Conservation (phyloP, 2,888 invertebrate genomes). For the Limnephilus auricula region DNA sequence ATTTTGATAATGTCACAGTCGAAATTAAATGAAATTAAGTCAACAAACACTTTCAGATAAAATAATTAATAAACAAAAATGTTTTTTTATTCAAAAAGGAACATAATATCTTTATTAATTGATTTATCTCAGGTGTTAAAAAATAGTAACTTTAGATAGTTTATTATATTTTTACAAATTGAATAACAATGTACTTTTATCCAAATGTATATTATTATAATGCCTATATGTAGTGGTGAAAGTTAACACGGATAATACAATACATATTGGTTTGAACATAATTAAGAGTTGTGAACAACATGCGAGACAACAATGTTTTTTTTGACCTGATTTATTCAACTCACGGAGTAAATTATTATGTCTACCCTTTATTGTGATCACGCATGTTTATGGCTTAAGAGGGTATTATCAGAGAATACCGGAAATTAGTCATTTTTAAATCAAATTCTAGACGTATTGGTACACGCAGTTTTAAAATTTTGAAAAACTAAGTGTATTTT, state of each 20-base stretch:
- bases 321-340: conserved; percentile 27
- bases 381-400: background rate
- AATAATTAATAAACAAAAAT: too few relatives aligned
- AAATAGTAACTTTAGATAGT: background rate
- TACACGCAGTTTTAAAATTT: too few relatives aligned
- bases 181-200: background rate
- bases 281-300: conserved; percentile 14
- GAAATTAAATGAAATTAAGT: background rate
- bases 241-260: background rate
- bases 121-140: background rate
- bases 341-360: background rate
- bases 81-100: background rate
- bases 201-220: too few relatives aligned
- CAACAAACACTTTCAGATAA: background rate
- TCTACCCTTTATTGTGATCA: background rate
- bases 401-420: too few relatives aligned
- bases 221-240: background rate
- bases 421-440: too few relatives aligned
- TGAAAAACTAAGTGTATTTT: too few relatives aligned
- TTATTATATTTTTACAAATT: background rate
- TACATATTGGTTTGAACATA: conserved; percentile 3
- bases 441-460: too few relatives aligned
- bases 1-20: background rate
- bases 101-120: background rate
- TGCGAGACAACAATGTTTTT: conserved; percentile 21